Conservation (phyloP, 2,113 vertebrate species). For the Todiramphus chloris region DNA sequence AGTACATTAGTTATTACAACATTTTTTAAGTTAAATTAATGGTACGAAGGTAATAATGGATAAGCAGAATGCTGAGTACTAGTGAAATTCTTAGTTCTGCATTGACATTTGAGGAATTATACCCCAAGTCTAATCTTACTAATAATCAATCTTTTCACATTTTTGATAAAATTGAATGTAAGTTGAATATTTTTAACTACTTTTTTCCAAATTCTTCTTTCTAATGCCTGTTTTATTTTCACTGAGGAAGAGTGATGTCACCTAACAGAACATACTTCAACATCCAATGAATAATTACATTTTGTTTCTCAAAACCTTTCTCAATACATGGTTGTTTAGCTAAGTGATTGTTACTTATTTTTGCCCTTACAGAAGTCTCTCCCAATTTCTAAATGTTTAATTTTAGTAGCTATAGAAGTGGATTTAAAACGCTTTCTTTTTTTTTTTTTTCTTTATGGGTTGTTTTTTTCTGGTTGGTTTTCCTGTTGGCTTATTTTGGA, state of each 20-base stretch:
- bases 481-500: neutral
- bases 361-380: neutral
- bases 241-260: neutral
- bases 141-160: neutral
- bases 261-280: neutral
- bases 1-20: neutral
- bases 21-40: slow-evolving; percentile 3
- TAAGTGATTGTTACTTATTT: neutral
- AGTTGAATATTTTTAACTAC: neutral
- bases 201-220: neutral
- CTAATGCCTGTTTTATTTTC: neutral
- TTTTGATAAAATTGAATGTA: neutral
- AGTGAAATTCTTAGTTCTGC: neutral
- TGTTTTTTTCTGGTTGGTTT: neutral
- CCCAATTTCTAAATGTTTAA: neutral
- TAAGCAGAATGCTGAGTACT: neutral
- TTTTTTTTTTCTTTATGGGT: neutral
- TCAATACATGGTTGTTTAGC: neutral
- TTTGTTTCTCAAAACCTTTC: neutral
- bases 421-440: neutral
- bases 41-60: neutral
- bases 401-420: neutral
- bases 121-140: neutral
- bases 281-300: neutral
- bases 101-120: neutral